phyloP scores from a whole-genome alignment of 2,113 vertebrate species.

The Actenoides hombroni region DNA sequence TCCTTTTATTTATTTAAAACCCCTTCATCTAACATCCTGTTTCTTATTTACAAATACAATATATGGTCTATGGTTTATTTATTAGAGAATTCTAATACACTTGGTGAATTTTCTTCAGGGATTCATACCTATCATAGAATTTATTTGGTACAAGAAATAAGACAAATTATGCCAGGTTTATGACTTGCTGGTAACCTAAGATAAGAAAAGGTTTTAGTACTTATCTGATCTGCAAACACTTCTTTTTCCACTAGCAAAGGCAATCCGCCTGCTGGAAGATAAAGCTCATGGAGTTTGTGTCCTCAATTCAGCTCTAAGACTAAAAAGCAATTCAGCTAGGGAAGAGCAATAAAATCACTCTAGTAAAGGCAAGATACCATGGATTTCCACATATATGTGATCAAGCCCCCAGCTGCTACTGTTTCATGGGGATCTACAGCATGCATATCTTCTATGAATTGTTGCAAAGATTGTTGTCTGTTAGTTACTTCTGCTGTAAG shows the following conservation, averaged over 20 bases:
- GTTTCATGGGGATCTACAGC: background rate
- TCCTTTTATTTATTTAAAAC: background rate
- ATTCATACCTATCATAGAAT: background rate
- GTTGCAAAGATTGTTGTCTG: background rate
- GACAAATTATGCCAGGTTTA: background rate
- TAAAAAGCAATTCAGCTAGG: constrained; percentile 22
- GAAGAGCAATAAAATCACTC: background rate
- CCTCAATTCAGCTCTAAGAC: constrained; percentile 4
- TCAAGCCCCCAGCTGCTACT: background rate
- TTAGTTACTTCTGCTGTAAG: background rate
- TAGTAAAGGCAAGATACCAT: background rate
- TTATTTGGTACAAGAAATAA: background rate
- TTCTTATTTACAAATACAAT: background rate
- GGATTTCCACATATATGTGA: background rate
- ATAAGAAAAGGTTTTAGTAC: background rate
- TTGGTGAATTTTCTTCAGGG: background rate
- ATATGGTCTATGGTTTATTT: background rate
- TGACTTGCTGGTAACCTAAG: background rate
- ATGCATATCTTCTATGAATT: background rate
- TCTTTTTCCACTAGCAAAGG: background rate
- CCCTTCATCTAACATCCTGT: background rate
- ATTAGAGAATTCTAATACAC: background rate
- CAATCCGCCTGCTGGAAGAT: background rate
- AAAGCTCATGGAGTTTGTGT: constrained; percentile 13
- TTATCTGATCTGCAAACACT: background rate